A percentile compares a stretch with the other conserved stretches of the same genome.
phyloP scores from a whole-genome alignment of 2,797 vertebrate species.

The Hippocampus kuda region DNA sequence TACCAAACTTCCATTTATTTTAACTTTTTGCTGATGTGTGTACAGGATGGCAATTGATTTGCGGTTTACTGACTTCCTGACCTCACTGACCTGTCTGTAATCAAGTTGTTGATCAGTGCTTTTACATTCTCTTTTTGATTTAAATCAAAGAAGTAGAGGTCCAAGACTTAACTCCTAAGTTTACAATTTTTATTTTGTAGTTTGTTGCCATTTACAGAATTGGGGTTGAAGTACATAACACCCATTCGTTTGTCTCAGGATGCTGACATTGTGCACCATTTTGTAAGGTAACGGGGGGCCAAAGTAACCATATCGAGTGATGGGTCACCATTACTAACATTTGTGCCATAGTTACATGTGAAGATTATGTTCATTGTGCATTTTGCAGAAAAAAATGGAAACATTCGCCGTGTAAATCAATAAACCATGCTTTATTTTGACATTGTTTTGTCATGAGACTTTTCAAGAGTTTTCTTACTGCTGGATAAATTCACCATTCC shows the following conservation, averaged over 20 bases:
- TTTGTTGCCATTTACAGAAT: background rate
- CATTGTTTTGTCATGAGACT: background rate
- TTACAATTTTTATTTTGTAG: background rate
- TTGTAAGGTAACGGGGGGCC: background rate
- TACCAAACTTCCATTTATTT: conserved; percentile 6
- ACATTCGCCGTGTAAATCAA: background rate
- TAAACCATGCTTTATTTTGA: background rate
- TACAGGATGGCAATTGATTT: conserved; percentile 12
- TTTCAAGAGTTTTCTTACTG: background rate
- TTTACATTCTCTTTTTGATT: background rate
- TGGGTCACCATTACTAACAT: background rate
- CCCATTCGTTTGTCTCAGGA: conserved; percentile 2
- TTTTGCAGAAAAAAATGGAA: background rate
- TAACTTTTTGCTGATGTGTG: background rate
- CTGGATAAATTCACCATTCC: no score
- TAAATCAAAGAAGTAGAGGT: background rate
- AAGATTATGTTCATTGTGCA: background rate
- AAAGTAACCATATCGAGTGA: background rate
- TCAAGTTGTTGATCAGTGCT: background rate
- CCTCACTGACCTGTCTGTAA: background rate
- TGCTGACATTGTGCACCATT: background rate
- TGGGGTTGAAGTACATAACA: background rate
- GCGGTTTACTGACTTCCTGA: conserved; percentile 12
- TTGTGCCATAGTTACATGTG: background rate
- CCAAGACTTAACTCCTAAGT: background rate